These are phyloP conservation scores for Elephantulus edwardii DNA, from an alignment of 2,113 vertebrate species.

Conservation along the genomic window DNA sequence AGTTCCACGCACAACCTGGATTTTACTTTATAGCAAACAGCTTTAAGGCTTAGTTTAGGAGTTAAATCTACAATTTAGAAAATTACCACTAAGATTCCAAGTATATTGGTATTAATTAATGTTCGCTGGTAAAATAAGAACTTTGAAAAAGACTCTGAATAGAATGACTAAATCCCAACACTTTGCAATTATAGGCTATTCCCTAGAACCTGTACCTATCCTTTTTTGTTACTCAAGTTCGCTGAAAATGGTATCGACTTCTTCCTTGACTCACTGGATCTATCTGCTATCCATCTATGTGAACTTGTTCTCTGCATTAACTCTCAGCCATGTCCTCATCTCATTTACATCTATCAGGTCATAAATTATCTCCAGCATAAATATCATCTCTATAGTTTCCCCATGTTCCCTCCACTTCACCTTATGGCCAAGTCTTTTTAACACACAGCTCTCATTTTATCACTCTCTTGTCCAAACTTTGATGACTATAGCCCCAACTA, in stretches of 20 bases:
- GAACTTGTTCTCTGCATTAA: not conserved
- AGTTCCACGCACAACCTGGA: not conserved
- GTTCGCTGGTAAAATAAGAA: conserved; percentile 15
- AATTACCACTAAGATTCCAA: conserved; percentile 14
- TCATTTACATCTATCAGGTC: not conserved
- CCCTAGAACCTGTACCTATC: not conserved
- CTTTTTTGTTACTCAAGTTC: not conserved
- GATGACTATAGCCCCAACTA: conserved; percentile 9
- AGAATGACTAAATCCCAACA: not conserved
- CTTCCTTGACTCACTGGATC: not conserved
- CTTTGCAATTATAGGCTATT: not conserved
- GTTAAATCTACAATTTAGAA: conserved; percentile 14
- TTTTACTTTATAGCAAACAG: conserved; percentile 10
- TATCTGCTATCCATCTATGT: not conserved
- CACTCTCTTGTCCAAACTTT: not conserved
- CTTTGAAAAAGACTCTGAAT: not conserved
- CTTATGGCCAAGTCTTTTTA: not conserved
- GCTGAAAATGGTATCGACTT: not conserved
- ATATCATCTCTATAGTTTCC: too few species aligned
- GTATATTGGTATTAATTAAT: not conserved
- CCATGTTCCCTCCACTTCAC: not conserved
- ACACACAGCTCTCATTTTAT: conserved; percentile 10
- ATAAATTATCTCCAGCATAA: not conserved
- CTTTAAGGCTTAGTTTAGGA: not conserved
- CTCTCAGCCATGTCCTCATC: not conserved